Percentiles rank a stretch among this genome's conserved stretches.
Evolutionary conservation across 2,888 invertebrate genomes (phyloP).

Genomic region (Eupithecia centaureata): DNA sequence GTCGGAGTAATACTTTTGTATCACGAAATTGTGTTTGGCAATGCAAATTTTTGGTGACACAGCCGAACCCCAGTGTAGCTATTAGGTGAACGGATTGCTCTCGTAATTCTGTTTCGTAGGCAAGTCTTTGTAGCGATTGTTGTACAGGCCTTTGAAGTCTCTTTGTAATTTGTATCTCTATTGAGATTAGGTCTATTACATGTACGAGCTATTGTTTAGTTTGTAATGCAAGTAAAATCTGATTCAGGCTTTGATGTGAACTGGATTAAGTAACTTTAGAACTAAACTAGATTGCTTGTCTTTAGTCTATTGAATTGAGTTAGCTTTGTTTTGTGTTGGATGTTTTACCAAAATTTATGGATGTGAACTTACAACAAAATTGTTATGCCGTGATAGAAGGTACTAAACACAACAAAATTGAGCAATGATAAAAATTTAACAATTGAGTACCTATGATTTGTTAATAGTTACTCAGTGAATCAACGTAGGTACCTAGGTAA

Average conservation of each 20-base stretch:
- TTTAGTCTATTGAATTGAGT: constrained; percentile 13
- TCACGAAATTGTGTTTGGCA: constrained; percentile 55
- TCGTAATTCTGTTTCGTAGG: constrained; percentile 81
- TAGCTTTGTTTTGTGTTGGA: background rate
- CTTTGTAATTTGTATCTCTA: constrained; percentile 69
- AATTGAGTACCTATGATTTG: no score
- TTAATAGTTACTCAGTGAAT: background rate
- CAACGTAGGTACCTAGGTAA: background rate
- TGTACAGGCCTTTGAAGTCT: constrained; percentile 62
- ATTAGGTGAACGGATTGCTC: constrained; percentile 78
- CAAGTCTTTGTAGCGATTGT: constrained; percentile 73
- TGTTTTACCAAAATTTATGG: background rate
- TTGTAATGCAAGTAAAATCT: constrained; percentile 60
- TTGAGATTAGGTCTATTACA: constrained; percentile 56
- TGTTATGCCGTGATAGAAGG: no score
- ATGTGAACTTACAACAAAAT: background rate
- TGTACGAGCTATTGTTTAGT: constrained; percentile 53
- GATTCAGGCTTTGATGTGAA: constrained; percentile 38
- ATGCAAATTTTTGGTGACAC: constrained; percentile 81
- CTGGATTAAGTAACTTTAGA: constrained; percentile 35
- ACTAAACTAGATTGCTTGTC: constrained; percentile 13
- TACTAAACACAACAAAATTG: no score
- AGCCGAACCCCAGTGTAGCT: constrained; percentile 67
- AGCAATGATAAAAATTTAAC: no score
- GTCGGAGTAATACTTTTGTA: constrained; percentile 48